These are phyloP conservation scores for Rhagium mordax DNA, from an alignment of 2,888 invertebrate species.

Conservation along the genomic window DNA sequence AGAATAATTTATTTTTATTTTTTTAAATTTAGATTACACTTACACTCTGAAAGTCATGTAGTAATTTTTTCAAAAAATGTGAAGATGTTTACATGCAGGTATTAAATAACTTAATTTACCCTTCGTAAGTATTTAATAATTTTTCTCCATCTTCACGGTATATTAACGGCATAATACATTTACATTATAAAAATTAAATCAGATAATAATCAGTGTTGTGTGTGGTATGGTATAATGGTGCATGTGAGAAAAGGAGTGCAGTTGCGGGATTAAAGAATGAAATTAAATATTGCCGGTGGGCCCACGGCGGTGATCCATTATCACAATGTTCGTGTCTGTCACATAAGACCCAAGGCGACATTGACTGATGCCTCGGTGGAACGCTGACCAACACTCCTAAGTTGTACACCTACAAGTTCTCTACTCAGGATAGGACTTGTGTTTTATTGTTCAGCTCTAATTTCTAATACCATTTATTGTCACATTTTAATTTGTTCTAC, in stretches of 20 bases:
- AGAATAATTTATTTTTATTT: too few species aligned
- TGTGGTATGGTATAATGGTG: slow-evolving; percentile 48
- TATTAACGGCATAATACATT: neutral
- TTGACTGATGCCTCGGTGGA: slow-evolving; percentile 61
- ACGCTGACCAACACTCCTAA: slow-evolving; percentile 13
- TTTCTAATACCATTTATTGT: too few species aligned
- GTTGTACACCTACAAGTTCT: slow-evolving; percentile 13
- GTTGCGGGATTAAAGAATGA: slow-evolving; percentile 56
- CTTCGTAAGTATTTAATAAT: neutral
- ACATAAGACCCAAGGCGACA: slow-evolving; percentile 57
- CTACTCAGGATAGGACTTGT: neutral
- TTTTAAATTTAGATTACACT: too few species aligned
- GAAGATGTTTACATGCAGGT: neutral
- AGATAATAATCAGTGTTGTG: slow-evolving; percentile 22
- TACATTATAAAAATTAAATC: slow-evolving; percentile 24
- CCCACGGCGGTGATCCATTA: slow-evolving; percentile 62
- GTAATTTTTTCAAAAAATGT: too few species aligned
- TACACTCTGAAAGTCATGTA: too few species aligned
- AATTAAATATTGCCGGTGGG: slow-evolving; percentile 58
- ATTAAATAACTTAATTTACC: neutral
- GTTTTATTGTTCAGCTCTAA: neutral
- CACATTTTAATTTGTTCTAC: too few species aligned
- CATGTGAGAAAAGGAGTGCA: slow-evolving; percentile 50
- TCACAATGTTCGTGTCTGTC: slow-evolving; percentile 64
- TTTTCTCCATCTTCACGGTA: neutral